Base-by-base conservation (phyloP, 2,888 invertebrate genomes). In the Rhaphigaster nebulosa region DNA sequence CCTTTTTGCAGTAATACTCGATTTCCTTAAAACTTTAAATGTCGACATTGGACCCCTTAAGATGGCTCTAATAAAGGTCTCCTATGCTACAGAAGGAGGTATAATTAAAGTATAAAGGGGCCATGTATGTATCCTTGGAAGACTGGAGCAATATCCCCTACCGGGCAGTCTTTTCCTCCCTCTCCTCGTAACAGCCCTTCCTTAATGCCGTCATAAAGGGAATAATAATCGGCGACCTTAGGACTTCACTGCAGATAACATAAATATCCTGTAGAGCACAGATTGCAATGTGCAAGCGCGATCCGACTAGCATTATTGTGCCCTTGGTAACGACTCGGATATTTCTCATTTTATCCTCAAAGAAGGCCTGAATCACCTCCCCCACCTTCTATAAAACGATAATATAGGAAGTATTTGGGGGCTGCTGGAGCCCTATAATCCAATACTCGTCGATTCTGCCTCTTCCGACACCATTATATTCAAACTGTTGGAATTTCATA, bases 221-320 rank as follows among this genome's bases (percentile, higher is more conserved):
- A 76, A 76, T 76, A 34, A 76, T 76, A 76, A 76, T 38, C 70
- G 70, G 38, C 1, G 70, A 20, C 34, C 34, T 76, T 38, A 76
- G 34, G 5, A 76, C 70, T 76, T 76, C 70, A 76, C 70, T 76
- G 70, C 70, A 76, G 70, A 76, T 76, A 76, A 76, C 70, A 76
- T 76, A 76, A 76, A 76, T 76, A 76, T 38, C 70, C 38, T 8
- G 0, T 13, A 29, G 38, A 20, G 70, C 70, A 76, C 8, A 76
- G 70, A 76, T 76, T 76, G 70, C 70, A 20, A 38, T 18, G 70
- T 76, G 70, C 70, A 70, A 65, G 70, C 15, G 8, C 18, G 3
- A 18, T 34, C 34, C 15, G 29, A 38, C 34, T 76, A 2, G 70
- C 38, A 76, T 76, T 76, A 38, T 38, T 76, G 70, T 76, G 38